Conservation (phyloP, 2,113 vertebrate genomes). For the Tretioscincus oriximinensis region DNA sequence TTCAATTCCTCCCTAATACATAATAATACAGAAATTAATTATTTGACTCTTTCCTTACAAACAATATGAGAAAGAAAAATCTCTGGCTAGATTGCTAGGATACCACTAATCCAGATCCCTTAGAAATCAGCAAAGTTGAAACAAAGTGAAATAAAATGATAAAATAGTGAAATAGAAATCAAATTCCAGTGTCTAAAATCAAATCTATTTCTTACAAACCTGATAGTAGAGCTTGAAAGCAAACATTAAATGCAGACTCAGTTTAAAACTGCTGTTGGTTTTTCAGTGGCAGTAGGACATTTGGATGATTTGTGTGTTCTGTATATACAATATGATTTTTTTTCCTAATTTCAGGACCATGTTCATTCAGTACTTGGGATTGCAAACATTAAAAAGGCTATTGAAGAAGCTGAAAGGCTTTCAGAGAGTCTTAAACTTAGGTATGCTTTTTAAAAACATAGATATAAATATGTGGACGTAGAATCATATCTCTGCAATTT, state of each 20-base stretch:
- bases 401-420: conserved; percentile 96
- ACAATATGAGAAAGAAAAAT: too few species aligned
- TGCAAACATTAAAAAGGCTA: conserved; percentile 90
- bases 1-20: neutral
- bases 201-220: neutral
- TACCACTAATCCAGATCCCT: neutral
- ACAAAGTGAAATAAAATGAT: too few species aligned
- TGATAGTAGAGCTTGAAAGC: neutral
- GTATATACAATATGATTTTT: neutral
- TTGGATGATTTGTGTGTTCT: neutral
- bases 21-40: neutral
- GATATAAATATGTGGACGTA: neutral
- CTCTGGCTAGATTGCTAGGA: too few species aligned
- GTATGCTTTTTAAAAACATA: conserved; percentile 56
- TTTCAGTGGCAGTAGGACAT: neutral
- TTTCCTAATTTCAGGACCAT: conserved; percentile 83
- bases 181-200: neutral
- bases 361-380: conserved; percentile 88
- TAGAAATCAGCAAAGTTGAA: too few species aligned
- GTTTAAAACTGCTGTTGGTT: neutral
- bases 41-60: too few species aligned
- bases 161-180: neutral
- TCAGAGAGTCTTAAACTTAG: conserved; percentile 96
- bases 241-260: neutral
- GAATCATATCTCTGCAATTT: conserved; percentile 3